Evolutionary conservation across 2,888 invertebrate genomes (phyloP), one percentile per base, ranked within the genome.

Genomic region (Agonopterix arenella): DNA sequence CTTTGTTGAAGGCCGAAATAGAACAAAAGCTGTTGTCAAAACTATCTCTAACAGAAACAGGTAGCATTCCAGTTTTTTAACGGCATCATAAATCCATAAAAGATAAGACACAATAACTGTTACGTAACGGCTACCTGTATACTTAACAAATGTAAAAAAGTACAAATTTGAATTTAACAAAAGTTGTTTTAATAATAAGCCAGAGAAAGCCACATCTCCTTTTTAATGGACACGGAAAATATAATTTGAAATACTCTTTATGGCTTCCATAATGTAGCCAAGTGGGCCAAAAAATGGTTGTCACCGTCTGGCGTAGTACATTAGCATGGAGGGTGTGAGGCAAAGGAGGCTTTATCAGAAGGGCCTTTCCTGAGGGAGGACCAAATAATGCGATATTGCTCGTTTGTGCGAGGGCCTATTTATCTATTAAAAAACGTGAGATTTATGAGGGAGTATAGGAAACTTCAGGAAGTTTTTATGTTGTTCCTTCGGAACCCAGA

Each of bases 351-450:
- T 84, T 86, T 88, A 88, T 88, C 89, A 85, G 80, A 76, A 85
- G 85, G 84, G 84, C 86, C 88, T 84, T 89, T 88, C 86, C 86
- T 84, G 83, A 82, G 86, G 85, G 89, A 83, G 88, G 81, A 73
- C 84, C 86, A 84, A 86, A 89, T 88, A 88, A 89, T 88, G 86
- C 76, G 85, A 89, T 89, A 89, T 88, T 88, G 86, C 89, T 88
- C 88, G 89, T 89, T 89, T 88, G 84, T 81, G 86, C 83, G 80
- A 83, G 83, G 83, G 76, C 84, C 89, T 89, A 89, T 89, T 89
- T 89, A 89, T 89, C 89, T 89, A 89, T 89, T 89, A 88, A 89
- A 86, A 89, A 89, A 85, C 83, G 82, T 61, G 67, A 83, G 84
- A 88, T 89, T 85, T 89, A 89, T 70, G 75, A 61, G 55, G 71